phyloP scores from a whole-genome alignment of 2,888 invertebrate species.

The Mactromeris polynyma region DNA sequence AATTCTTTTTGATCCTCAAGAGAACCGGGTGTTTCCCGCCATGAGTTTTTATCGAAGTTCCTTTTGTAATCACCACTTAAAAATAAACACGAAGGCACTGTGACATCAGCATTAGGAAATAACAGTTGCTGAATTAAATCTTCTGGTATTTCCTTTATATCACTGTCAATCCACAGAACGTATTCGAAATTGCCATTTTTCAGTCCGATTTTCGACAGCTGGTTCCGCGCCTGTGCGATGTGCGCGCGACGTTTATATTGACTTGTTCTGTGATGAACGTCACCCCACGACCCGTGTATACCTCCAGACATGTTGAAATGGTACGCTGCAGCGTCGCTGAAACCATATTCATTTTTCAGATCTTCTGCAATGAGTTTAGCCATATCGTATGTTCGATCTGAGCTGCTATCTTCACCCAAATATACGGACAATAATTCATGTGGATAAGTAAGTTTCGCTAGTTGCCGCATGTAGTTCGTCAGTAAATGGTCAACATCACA shows the following conservation, averaged over 20 bases:
- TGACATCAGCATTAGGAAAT: constrained; percentile 79
- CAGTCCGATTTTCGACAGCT: constrained; percentile 75
- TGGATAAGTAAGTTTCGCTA: constrained; percentile 81
- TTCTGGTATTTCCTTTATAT: constrained; percentile 77
- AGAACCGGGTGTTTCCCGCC: constrained; percentile 83
- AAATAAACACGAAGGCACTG: constrained; percentile 81
- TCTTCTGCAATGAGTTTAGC: constrained; percentile 73
- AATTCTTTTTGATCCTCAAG: constrained; percentile 70
- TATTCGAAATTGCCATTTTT: constrained; percentile 72
- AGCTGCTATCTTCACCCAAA: constrained; percentile 85
- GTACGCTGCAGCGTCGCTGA: constrained; percentile 74
- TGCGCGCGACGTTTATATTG: constrained; percentile 81
- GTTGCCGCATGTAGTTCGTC: constrained; percentile 71
- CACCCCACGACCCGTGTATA: constrained; percentile 73
- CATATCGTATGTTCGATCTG: constrained; percentile 76
- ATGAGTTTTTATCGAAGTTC: constrained; percentile 83
- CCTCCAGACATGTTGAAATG: constrained; percentile 77
- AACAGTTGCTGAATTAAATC: constrained; percentile 83
- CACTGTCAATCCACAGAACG: constrained; percentile 85
- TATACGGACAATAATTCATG: constrained; percentile 81
- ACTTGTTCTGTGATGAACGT: constrained; percentile 73
- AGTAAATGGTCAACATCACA: constrained; percentile 79
- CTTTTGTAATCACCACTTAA: constrained; percentile 61
- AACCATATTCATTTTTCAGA: constrained; percentile 70
- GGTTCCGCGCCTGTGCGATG: constrained; percentile 82